Conservation (phyloP, 2,113 vertebrate genomes). For the Amphiprion percula region DNA sequence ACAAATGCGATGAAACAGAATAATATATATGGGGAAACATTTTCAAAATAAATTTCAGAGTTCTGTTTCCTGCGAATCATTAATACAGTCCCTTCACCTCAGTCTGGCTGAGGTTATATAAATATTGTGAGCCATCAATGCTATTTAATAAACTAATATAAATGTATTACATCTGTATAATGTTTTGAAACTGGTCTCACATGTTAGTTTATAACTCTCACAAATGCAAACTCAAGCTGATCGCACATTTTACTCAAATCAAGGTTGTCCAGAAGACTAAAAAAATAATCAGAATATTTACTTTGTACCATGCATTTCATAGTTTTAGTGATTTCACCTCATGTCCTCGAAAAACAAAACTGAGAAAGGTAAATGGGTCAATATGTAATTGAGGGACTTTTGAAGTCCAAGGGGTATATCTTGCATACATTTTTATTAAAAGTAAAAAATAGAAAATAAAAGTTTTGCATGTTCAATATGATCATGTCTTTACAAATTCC, state of each 20-base stretch:
- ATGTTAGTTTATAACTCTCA: neutral
- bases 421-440: too few relatives aligned
- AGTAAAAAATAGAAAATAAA: too few relatives aligned
- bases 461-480: too few relatives aligned
- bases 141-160: neutral
- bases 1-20: slow-evolving; percentile 21
- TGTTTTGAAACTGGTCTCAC: neutral
- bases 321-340: slow-evolving; percentile 6
- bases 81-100: neutral
- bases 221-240: neutral
- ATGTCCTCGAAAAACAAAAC: neutral
- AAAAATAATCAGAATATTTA: neutral
- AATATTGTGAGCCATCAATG: neutral
- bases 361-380: too few relatives aligned
- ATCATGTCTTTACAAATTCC: too few relatives aligned
- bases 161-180: neutral
- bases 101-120: neutral
- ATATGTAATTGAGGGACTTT: too few relatives aligned
- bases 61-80: neutral
- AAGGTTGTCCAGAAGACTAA: neutral
- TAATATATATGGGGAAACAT: slow-evolving; percentile 1
- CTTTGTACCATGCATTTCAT: neutral
- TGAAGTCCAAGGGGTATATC: too few relatives aligned
- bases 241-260: neutral
- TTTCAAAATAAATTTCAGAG: neutral